Evolutionary conservation across 2,797 vertebrate genomes (phyloP).

Genomic region (Neomorphus geoffroyi): DNA sequence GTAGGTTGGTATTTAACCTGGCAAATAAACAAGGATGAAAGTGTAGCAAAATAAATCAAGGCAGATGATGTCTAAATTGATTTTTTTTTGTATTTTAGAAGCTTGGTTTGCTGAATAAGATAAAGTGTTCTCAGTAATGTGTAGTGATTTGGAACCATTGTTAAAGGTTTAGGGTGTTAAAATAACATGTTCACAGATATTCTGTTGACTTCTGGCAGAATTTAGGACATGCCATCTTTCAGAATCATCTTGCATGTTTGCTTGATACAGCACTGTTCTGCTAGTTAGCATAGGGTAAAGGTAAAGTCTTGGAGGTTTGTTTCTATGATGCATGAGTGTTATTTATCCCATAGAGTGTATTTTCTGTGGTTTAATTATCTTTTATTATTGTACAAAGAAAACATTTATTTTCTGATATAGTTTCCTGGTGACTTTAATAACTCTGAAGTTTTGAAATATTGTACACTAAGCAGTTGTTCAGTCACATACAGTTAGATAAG

Average conservation of each 20-base stretch:
- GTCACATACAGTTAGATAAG: background rate
- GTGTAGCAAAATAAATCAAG: background rate
- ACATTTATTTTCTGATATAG: background rate
- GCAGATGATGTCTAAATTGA: background rate
- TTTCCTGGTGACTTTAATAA: background rate
- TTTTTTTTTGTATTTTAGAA: constrained; percentile 15
- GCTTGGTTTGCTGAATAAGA: background rate
- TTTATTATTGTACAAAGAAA: background rate
- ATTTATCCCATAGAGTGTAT: background rate
- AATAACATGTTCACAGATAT: background rate
- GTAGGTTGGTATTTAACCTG: background rate
- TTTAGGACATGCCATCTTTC: background rate
- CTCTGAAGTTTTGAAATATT: background rate
- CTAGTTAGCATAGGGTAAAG: background rate
- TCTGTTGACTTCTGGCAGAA: background rate
- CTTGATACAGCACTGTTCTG: background rate
- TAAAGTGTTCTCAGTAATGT: background rate
- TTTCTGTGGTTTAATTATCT: background rate
- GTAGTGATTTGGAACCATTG: background rate
- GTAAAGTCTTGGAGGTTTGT: background rate
- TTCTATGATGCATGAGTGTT: background rate
- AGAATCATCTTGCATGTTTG: background rate
- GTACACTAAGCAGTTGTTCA: background rate
- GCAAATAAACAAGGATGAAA: background rate
- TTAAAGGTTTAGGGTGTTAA: background rate